Conservation (phyloP, 2,797 vertebrate species). For the Chrysocyon brachyurus region DNA sequence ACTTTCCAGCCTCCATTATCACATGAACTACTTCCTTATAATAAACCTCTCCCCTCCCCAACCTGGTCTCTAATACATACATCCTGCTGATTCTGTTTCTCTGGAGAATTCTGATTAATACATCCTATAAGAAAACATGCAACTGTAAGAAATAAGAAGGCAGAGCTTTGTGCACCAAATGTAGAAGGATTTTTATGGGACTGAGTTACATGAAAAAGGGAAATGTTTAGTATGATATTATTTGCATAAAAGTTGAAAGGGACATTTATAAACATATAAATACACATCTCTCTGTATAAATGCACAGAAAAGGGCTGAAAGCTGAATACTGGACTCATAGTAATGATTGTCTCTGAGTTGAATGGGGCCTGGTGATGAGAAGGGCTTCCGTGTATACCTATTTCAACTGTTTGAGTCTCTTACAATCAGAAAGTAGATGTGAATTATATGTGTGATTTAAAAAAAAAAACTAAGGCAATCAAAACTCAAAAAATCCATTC, state of each 20-base stretch:
- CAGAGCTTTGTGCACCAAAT: background rate
- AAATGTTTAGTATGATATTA: background rate
- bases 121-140: background rate
- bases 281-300: background rate
- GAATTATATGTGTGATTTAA: constrained; percentile 11
- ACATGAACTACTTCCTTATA: background rate
- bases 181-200: background rate
- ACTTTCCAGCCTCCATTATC: background rate
- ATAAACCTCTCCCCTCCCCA: background rate
- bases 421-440: background rate
- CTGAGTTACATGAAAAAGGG: background rate
- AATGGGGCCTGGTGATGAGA: background rate
- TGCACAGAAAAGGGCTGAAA: background rate
- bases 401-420: background rate
- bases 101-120: background rate
- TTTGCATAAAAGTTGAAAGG: constrained; percentile 16
- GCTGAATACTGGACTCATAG: background rate
- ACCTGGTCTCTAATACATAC: background rate
- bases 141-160: background rate
- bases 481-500: background rate
- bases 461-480: background rate
- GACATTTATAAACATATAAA: background rate
- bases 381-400: background rate
- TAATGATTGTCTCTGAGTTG: background rate
- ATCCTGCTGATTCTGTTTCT: background rate